Base-by-base conservation (phyloP, 1,140 invertebrate species). In the Heterodera schachtii region DNA sequence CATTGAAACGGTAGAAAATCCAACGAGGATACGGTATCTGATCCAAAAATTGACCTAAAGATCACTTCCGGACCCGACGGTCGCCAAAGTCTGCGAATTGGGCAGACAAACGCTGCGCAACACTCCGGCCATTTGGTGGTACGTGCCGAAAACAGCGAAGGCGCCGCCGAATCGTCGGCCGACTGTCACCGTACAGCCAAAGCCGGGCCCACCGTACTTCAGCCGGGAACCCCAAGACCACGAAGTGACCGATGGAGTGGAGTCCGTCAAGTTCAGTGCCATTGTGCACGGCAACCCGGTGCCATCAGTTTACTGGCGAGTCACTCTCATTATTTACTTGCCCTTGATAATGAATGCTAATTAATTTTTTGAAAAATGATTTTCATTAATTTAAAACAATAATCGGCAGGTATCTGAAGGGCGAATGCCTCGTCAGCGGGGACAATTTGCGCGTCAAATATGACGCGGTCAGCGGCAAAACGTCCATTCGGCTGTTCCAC, bases 261-360 rank as follows among this genome's bases (percentile, higher is more conserved):
- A 90, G 41, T 87, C 85, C 16, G 90, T 90, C 74, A 90, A 88
- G 83, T 90, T 92, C 81, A 89, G 86, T 67, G 95, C 95, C 19
- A 94, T 94, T 91, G 95, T 97, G 11, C 93, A 93, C 3, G 96
- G 95, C 21, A 94, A 94, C 90, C 96, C 96, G 43, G 92, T 93
- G 16, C 95, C 96, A 4, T 93, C 94, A 90, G 93, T 98, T 7
- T 93, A 93, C 49, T 98, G 96, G 96, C 70, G 70, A 41, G 19
- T 67, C 16, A 21, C 9, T 19, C 19, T 19, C 13, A 64, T 64
- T 60, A 60, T 52, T 8, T 52, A 52, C 1, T 52, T 31, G 31
- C 31, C 31, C 31, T 31, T 31, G 31, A 31, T 31, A 31, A 31
- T 31, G 31, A 31, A 31, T 31, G 31, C 31, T 31, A 31, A 31